Evolutionary conservation across 2,113 vertebrate species (phyloP).

Genomic region (Aegotheles bennettii): DNA sequence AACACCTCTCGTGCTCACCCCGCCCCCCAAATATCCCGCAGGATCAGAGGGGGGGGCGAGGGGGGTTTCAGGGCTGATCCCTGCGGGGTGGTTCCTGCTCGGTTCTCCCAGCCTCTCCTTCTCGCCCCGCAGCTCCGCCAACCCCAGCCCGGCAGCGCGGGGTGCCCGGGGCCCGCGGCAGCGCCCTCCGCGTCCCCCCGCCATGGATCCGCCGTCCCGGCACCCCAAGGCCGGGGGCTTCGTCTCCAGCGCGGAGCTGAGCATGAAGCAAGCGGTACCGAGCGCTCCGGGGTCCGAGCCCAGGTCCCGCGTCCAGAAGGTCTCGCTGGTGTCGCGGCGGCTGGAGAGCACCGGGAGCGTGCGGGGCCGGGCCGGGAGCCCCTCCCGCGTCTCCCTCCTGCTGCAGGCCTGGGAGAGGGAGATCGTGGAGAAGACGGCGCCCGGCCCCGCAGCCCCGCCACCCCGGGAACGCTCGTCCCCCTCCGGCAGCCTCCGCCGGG

Average conservation of each 20-base stretch:
- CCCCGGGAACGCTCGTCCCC: not conserved
- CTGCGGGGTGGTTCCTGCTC: fast-evolving
- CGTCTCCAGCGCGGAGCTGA: constrained; percentile 69
- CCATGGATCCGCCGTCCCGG: not conserved
- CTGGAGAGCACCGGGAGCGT: not conserved
- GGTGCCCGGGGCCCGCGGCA: not conserved
- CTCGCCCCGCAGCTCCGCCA: not conserved
- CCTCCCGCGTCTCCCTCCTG: constrained; percentile 51
- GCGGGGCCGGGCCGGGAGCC: not conserved
- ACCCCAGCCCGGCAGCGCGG: not conserved
- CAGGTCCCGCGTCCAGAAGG: constrained; percentile 70
- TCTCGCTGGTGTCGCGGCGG: constrained; percentile 69
- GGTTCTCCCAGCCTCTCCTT: not conserved
- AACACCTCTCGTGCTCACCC: not conserved
- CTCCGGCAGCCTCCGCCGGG: not conserved
- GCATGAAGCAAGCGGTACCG: not conserved
- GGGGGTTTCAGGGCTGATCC: not conserved
- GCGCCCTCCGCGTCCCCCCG: not conserved
- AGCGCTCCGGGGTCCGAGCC: constrained; percentile 16
- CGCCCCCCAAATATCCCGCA: not conserved
- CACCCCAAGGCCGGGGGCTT: not conserved
- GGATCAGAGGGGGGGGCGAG: not conserved
- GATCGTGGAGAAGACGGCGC: not conserved
- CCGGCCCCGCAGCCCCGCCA: not conserved
- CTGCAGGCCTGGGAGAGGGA: constrained; percentile 63